Percentiles rank a stretch among this genome's conserved stretches.
Evolutionary conservation across 2,797 vertebrate genomes (phyloP).

Genomic region (Ctenochaetus hawaiiensis): DNA sequence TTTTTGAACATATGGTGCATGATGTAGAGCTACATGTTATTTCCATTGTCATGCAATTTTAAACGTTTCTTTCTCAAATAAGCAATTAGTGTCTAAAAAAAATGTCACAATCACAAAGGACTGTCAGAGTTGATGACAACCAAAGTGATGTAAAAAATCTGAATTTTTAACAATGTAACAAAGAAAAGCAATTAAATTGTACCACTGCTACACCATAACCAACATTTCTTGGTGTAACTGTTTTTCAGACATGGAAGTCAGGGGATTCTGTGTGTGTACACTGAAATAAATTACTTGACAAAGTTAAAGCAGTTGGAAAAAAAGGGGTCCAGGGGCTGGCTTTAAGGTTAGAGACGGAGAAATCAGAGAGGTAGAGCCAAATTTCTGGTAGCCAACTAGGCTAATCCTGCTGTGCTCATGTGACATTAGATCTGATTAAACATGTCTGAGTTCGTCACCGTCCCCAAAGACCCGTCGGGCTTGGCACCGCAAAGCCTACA

Average conservation of each 20-base stretch:
- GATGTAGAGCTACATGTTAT: not conserved
- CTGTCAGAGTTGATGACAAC: not conserved
- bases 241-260: not conserved
- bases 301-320: no score
- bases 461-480: slow-evolving; percentile 60
- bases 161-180: not conserved
- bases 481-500: slow-evolving; percentile 40
- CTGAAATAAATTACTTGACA: not conserved
- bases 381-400: slow-evolving; percentile 74
- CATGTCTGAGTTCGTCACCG: slow-evolving; percentile 62
- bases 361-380: slow-evolving; percentile 28
- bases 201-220: not conserved
- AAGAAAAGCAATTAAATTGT: not conserved
- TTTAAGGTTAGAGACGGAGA: slow-evolving; percentile 17
- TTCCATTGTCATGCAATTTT: no score
- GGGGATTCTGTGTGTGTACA: not conserved
- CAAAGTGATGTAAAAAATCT: not conserved
- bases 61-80: not conserved
- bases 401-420: slow-evolving; percentile 71
- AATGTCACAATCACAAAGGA: not conserved
- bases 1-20: no score
- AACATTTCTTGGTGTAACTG: not conserved
- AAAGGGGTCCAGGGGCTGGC: not conserved
- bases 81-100: not conserved
- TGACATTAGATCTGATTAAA: slow-evolving; percentile 78